Evolutionary conservation across 2,888 invertebrate genomes (phyloP), one percentile per base, ranked within the genome.

Genomic region (Autographa gamma): DNA sequence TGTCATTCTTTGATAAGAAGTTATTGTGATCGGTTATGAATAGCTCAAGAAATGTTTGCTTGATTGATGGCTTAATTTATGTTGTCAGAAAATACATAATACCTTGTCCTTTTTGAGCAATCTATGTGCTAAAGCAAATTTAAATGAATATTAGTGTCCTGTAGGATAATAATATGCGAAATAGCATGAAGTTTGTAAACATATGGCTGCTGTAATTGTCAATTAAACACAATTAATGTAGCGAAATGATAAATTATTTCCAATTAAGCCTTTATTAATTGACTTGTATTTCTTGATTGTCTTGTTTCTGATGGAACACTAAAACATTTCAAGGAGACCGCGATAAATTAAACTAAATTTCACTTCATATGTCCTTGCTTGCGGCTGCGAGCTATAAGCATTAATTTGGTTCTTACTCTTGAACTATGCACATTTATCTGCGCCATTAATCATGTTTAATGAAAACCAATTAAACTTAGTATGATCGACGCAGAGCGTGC

Each of bases 381-480:
- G 71, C 71, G 83, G 86, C 86, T 62, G 32, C 70, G 54, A 59
- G 19, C 58, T 70, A 25, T 63, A 66, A 25, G 41, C 62, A 70
- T 18, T 62, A 71, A 76, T 82, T 81, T 71, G 63, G 70, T 62
- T 73, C 80, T 74, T 71, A 80, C 41, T 67, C 67, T 72, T 84
- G 72, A 81, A 80, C 81, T 84, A 80, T 84, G 81, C 81, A 86
- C 77, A 81, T 83, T 84, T 83, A 88, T 87, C 75, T 77, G 68
- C 69, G 62, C 66, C 77, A 88, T 88, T 86, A 85, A 88, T 89
- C 86, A 87, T 84, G 77, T 85, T 85, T 88, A 89, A 90, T 90
- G 86, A 89, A 90, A 88, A 88, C 86, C 86, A 89, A 89, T 90
- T 89, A 90, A 83, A 69, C 79, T 82, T 76, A 65, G 83, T 80